phyloP scores from a whole-genome alignment of 2,797 vertebrate species.

The Spea hammondii region DNA sequence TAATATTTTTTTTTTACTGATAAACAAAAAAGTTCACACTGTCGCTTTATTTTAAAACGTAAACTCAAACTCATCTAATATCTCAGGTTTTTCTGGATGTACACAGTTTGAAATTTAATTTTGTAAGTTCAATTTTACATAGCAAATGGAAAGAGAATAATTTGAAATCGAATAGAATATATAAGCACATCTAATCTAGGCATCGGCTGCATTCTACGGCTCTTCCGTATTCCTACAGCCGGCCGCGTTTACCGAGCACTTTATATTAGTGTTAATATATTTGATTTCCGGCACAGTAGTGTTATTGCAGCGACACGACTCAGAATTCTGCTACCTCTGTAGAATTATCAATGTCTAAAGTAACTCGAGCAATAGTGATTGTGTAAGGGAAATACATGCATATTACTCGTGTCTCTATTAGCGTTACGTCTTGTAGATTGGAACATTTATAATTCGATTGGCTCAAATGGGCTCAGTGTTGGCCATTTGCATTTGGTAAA shows the following conservation, averaged over 20 bases:
- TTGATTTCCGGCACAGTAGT: slow-evolving; percentile 16
- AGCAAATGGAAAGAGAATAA: slow-evolving; percentile 42
- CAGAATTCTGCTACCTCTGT: not conserved
- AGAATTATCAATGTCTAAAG: not conserved
- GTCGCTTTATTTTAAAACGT: too few species aligned
- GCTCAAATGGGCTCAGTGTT: too few species aligned
- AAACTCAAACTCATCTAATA: too few species aligned
- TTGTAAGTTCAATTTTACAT: slow-evolving; percentile 25
- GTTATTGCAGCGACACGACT: slow-evolving; percentile 30
- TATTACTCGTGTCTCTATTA: too few species aligned
- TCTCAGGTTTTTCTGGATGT: not conserved
- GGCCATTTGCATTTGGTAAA: too few species aligned
- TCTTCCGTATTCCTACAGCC: slow-evolving; percentile 24
- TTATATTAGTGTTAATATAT: slow-evolving; percentile 31
- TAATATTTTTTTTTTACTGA: too few species aligned
- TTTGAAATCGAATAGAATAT: slow-evolving; percentile 39
- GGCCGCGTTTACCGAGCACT: slow-evolving; percentile 8
- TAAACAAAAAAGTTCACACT: too few species aligned
- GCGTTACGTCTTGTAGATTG: too few species aligned
- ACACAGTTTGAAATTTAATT: slow-evolving; percentile 21
- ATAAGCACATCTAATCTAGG: slow-evolving; percentile 15
- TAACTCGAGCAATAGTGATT: not conserved
- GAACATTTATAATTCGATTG: too few species aligned
- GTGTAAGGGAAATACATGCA: too few species aligned
- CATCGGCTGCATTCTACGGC: slow-evolving; percentile 2